Evolutionary conservation across 2,888 invertebrate genomes (phyloP), one percentile per base, ranked within the genome.

Genomic region (Mythimna lalbum): DNA sequence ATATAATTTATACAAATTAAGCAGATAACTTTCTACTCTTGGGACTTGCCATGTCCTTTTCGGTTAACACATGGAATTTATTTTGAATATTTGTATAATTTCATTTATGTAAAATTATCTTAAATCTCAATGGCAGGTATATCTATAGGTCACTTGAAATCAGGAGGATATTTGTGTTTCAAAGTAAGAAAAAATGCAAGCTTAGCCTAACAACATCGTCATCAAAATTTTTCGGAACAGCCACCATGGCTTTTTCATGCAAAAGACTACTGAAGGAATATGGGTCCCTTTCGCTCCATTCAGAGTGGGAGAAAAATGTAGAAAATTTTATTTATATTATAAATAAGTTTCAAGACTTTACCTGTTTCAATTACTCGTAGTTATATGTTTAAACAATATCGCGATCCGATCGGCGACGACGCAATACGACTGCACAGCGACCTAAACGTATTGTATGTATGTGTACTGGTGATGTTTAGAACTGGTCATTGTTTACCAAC

Each of bases 351-450:
- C 21, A 68, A 21, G 49, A 33, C 17, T 50, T 47, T 33, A 65
- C 57, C 56, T 43, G 53, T 69, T 64, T 75, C 69, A 84, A 84
- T 82, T 59, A 78, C 36, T 43, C 14, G 4, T 43, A 6, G 43
- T 43, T 43, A 43, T 43, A 43, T 63, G 39, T 57, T 31, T 66
- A 66, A 68, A 81, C 60, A 73, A 73, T 75, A 76, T 84, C 69
- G 65, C 68, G 68, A 79, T 62, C 69, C 50, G 27, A 79, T 73
- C 66, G 49, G 31, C 65, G 65, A 60, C 69, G 57, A 59, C 68
- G 73, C 68, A 60, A 72, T 69, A 57, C 55, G 21, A 74, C 36
- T 36, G 50, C 21, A 27, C 55, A 63, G n/a, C 39, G 39, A 43
- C 23, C 52, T 33, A 49, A 43, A 19, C 27, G 21, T 47, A 69